Evolutionary conservation across 2,797 vertebrate species (phyloP), one percentile per base, ranked within the genome.

Genomic region (Liparis tanakae): DNA sequence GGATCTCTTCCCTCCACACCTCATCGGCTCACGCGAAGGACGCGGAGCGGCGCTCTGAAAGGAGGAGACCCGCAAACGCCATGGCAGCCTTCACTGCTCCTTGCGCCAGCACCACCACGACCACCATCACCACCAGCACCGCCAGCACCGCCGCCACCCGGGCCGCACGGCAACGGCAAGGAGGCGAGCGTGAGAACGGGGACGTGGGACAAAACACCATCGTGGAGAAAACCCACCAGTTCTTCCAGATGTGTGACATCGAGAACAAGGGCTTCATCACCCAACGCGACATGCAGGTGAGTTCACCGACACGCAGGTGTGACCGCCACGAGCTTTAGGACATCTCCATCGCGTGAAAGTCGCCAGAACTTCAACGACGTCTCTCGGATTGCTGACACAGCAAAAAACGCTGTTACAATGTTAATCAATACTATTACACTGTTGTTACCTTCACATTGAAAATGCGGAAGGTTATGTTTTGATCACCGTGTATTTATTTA

Each of bases 191-290:
- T 36, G 82, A 85, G 70, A 79, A 69, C 0, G 66, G 48, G 36
- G 73, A 80, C 10, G 17, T 80, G 64, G 85, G 81, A 33, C 75
- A 89, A 78, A 86, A 73, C 75, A 90, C 90, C 20, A 76, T 98
- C 68, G 80, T 93, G 89, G 95, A 88, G 81, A 98, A 96, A 90
- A 95, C 95, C 8, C 94, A 81, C 1, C 96, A 99, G 72, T 97
- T 99, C 84, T 99, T 99, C 89, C 96, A 95, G 94, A 94, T 96
- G 76, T 98, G 97, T 63, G 98, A 99, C 86, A 84, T 89, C 0
- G 97, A 98, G 83, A 92, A 93, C 83, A 99, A 98, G 83, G 97
- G 98, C 55, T 99, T 97, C 66, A 94, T 99, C 70, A 93, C 93
- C 39, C 88, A 90, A 17, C 88, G 90, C 36, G 97, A 98, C 74